These are phyloP conservation scores for Spongilla lacustris DNA, from an alignment of 37 sponge, comb jelly and placozoan genomes.

Conservation along the genomic window DNA sequence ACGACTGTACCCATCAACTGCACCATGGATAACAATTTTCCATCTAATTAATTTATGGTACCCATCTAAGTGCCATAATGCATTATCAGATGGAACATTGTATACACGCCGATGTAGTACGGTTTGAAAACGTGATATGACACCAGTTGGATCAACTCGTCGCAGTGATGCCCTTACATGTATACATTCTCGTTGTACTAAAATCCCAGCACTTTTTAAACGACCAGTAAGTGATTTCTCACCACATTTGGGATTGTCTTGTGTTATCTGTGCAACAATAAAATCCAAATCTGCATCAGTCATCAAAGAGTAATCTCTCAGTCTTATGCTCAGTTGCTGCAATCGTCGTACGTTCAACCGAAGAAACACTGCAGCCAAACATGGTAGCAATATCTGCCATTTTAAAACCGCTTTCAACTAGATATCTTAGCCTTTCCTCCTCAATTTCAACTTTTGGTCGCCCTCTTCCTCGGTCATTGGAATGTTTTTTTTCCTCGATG, in stretches of 20 bases:
- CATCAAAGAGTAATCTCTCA: too few relatives aligned
- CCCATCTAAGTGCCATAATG: constrained; percentile 67
- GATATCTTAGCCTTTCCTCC: too few relatives aligned
- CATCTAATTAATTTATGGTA: constrained; percentile 58
- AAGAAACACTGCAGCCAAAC: too few relatives aligned
- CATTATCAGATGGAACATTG: constrained; percentile 39
- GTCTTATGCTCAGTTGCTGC: too few relatives aligned
- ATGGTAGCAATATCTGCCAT: too few relatives aligned
- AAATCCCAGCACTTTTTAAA: constrained; percentile 15
- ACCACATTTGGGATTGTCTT: background rate
- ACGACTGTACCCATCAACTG: constrained; percentile 62
- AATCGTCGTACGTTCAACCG: too few relatives aligned
- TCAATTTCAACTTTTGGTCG: too few relatives aligned
- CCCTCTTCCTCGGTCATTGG: too few relatives aligned
- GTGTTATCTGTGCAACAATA: background rate
- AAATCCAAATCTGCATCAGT: too few relatives aligned
- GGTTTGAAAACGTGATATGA: background rate
- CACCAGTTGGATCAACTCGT: constrained; percentile 44
- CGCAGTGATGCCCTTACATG: constrained; percentile 29
- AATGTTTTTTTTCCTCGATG: too few relatives aligned
- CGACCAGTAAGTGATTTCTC: constrained; percentile 7
- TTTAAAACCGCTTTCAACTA: too few relatives aligned
- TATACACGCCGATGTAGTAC: constrained; percentile 23
- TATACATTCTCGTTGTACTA: constrained; percentile 19
- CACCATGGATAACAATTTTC: constrained; percentile 58